phyloP scores from a whole-genome alignment of 2,113 vertebrate genomes.

The Periophthalmus modestus region DNA sequence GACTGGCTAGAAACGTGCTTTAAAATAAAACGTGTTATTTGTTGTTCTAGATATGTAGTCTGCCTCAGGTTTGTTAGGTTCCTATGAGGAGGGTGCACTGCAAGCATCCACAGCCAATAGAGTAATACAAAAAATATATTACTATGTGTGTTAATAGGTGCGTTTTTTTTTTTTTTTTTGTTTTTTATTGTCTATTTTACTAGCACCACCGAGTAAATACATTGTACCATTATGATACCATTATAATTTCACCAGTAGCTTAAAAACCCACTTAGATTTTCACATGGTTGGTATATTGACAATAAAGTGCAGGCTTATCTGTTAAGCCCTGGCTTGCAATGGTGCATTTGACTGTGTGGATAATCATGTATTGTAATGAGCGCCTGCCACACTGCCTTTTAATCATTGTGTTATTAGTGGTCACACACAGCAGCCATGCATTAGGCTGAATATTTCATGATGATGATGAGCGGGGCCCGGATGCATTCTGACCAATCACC shows the following conservation, averaged over 20 bases:
- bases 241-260: not conserved
- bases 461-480: constrained; percentile 12
- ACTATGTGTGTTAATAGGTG: too few relatives aligned
- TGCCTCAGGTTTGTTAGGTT: too few relatives aligned
- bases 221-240: not conserved
- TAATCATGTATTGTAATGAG: constrained; percentile 11
- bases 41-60: too few relatives aligned
- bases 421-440: not conserved
- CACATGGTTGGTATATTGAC: constrained; percentile 4
- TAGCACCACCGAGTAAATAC: not conserved
- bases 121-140: too few relatives aligned
- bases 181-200: not conserved
- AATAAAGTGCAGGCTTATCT: constrained; percentile 1
- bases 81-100: too few relatives aligned
- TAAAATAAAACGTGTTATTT: too few relatives aligned
- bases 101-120: too few relatives aligned
- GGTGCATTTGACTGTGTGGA: constrained; percentile 4
- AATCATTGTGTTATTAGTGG: constrained; percentile 3
- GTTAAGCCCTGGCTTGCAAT: constrained; percentile 1
- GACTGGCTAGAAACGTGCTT: not conserved
- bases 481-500: constrained; percentile 38
- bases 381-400: constrained; percentile 1
- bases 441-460: constrained; percentile 17
- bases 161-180: not conserved
- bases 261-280: not conserved